phyloP scores from a whole-genome alignment of 2,113 vertebrate species.

The Oxygymnocypris stewartii region DNA sequence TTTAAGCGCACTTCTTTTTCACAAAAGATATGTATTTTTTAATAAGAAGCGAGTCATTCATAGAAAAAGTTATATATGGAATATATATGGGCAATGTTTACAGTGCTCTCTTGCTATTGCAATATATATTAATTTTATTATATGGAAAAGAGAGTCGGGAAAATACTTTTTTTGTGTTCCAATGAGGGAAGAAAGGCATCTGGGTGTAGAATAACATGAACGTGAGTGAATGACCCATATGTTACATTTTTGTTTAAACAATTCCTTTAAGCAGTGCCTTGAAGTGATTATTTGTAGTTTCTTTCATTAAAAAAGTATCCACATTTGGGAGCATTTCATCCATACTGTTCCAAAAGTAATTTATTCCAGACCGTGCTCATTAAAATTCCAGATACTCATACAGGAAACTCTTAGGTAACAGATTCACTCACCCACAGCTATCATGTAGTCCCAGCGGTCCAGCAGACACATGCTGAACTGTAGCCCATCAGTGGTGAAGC shows the following conservation, averaged over 20 bases:
- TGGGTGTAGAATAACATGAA: neutral
- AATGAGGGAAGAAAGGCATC: neutral
- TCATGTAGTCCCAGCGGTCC: constrained; percentile 99
- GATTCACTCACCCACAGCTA: constrained; percentile 87
- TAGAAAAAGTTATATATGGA: too few species aligned
- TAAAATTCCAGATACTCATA: constrained; percentile 19
- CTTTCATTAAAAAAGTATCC: neutral
- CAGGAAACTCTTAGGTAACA: constrained; percentile 25
- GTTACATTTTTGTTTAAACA: neutral
- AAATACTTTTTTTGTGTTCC: neutral
- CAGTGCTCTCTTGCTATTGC: neutral
- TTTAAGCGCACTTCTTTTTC: too few species aligned
- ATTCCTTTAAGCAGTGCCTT: neutral
- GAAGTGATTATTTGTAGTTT: neutral
- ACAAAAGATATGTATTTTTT: too few species aligned
- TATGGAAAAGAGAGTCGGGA: neutral
- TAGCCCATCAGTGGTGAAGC: constrained; percentile 89
- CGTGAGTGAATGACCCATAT: neutral
- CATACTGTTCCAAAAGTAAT: neutral
- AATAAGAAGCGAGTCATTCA: too few species aligned
- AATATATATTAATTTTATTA: neutral
- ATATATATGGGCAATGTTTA: neutral
- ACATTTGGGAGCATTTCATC: neutral
- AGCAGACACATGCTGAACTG: constrained; percentile 97
- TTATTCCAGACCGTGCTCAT: neutral